Base-by-base conservation (phyloP, 1,140 invertebrate species). In the Drosophila tsacasi region DNA sequence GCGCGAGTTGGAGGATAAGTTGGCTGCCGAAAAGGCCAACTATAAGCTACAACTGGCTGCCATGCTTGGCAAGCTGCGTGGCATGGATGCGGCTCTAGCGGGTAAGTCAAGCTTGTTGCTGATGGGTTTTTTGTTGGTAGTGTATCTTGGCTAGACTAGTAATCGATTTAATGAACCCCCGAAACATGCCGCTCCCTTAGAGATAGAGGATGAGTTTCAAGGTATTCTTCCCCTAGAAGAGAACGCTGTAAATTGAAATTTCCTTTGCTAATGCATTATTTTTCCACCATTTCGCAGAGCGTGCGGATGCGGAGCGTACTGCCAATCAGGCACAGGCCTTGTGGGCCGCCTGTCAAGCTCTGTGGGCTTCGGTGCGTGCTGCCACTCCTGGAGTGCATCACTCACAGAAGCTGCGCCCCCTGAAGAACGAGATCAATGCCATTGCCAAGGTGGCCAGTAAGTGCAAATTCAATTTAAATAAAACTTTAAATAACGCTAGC, bases 341-440 rank as follows among this genome's bases (percentile, higher is more conserved):
- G 74, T 99, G 98, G 98, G 95, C 97, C 62, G 97, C 98, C 12
- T 98, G 97, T 91, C 97, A 98, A 87, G 95, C 97, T 19, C 93
- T 99, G 35, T 95, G 96, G 79, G 94, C 96, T 49, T 96, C 96
- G 7, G 95, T 99, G n/a, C 95, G 96, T 79, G 93, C 94, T 35
- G 95, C 94, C 54, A 94, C 94, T 63, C 94, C 94, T 12, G 94
- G 94, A 54, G 78, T 93, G 61, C 92, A 91, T 74, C 94, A 93
- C 91, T 94, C 83, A 92, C 95, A 90, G 83, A 95, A 95, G 90
- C 92, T 97, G 61, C 95, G 95, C 73, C 97, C 97, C 6, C 93
- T 98, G n/a, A 95, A 95, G 72, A 94, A 95, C 19, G 96, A 98
- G 94, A 95, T 98, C 47, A 94, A 94, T 47, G 95, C 95, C 3